Base-by-base conservation (phyloP, 2,888 invertebrate genomes). In the Drosophila formosana region DNA sequence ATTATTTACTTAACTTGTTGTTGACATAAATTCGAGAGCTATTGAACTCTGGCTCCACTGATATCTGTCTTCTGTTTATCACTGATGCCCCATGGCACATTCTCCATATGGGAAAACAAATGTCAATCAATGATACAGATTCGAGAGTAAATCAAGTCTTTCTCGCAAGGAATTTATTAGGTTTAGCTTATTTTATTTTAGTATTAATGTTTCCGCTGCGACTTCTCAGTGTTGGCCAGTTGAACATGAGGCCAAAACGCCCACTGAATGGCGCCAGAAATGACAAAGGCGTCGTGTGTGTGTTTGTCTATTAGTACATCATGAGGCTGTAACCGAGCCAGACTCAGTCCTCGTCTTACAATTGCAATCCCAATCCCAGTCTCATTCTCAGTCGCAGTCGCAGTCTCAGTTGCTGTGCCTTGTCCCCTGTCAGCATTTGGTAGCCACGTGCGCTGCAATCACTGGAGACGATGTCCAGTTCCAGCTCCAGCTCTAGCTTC, bases 401-500 rank as follows among this genome's bases (percentile, higher is more conserved):
- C 34, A 51, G 32, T 53, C 39, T 32, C 56, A 63, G 75, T 43
- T 28, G 55, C 28, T 61, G 62, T 32, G 60, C 46, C 72, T 80
- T 80, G 78, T 80, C 61, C 51, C 51, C 61, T 72, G 78, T 77
- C 80, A 75, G 55, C 60, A 45, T 47, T 51, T 37, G 43, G 49
- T 63, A 63, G 78, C 80, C 86, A 81, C 80, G 80, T 81, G 80
- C 85, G 63, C 71, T 51, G 67, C 46, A 43, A 28, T 39, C 30
- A 52, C 13, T 53, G 28, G 41, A 37, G 5, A 11, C 4, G 34
- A 11, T 2, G 18, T 18, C 18, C 18, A 18, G 18, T 1, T 18
- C 18, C 18, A 18, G 18, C 18, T 18, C 18, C 18, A 18, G 18
- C 18, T 18, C 18, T 2, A 18, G 18, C 18, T 1, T 2, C 18